Evolutionary conservation across 2,888 invertebrate genomes (phyloP).

Genomic region (Gymnocheta viridis): DNA sequence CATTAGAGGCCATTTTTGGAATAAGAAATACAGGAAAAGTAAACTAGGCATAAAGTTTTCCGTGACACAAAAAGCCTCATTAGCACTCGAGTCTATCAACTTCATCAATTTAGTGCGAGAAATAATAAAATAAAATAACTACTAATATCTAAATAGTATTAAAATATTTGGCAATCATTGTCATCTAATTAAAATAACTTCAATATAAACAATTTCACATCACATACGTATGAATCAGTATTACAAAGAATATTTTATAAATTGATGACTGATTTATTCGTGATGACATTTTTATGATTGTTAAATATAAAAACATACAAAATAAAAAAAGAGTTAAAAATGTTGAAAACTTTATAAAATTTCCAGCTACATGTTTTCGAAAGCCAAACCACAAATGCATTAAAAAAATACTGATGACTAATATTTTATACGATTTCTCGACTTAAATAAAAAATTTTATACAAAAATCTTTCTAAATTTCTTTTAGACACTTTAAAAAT

Average conservation of each 20-base stretch:
- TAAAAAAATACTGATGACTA: slow-evolving; percentile 12
- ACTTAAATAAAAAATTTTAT: neutral
- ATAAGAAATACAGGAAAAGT: no score
- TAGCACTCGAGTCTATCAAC: no score
- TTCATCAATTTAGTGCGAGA: no score
- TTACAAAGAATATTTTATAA: slow-evolving; percentile 8
- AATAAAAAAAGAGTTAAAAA: neutral
- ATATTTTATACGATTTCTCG: neutral
- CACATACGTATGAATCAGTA: slow-evolving; percentile 5
- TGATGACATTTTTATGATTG: slow-evolving; percentile 67
- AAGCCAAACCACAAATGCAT: no score
- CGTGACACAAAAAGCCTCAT: no score
- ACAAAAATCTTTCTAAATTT: neutral
- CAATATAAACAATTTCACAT: slow-evolving; percentile 2
- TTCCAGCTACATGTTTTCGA: no score
- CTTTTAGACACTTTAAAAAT: neutral
- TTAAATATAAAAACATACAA: slow-evolving; percentile 13
- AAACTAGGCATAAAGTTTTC: no score
- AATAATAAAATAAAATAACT: no score
- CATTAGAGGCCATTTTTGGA: no score
- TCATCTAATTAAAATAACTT: slow-evolving; percentile 45
- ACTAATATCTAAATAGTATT: no score
- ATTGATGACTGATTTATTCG: slow-evolving; percentile 64
- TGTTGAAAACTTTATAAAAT: neutral
- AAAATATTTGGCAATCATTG: slow-evolving; percentile 36